Evolutionary conservation across 2,113 vertebrate species (phyloP).

Genomic region (Edolisoma coerulescens): DNA sequence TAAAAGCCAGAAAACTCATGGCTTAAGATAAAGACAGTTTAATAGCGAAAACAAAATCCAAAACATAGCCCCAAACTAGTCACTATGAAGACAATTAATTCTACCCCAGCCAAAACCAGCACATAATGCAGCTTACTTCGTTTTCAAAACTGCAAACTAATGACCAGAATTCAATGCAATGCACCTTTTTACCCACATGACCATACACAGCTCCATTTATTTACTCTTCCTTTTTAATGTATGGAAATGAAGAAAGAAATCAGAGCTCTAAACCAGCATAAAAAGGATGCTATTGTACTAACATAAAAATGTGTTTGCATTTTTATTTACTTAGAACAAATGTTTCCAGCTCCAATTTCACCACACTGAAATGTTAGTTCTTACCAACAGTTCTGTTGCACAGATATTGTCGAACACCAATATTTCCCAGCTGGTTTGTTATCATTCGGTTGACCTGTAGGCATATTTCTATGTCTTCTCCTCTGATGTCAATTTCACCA

Average conservation of each 20-base stretch:
- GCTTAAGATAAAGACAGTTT: background rate
- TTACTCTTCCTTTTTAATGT: background rate
- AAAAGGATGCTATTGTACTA: background rate
- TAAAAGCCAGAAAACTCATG: background rate
- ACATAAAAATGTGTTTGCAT: background rate
- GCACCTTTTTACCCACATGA: background rate
- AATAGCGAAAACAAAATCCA: background rate
- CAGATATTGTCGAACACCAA: slow-evolving; percentile 90
- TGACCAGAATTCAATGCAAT: background rate
- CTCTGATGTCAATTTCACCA: slow-evolving; percentile 85
- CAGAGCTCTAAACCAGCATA: background rate
- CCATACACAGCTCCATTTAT: background rate
- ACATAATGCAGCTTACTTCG: background rate
- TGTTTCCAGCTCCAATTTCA: background rate
- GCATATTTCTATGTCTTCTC: slow-evolving; percentile 86
- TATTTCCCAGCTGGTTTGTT: slow-evolving; percentile 88
- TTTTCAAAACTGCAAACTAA: background rate
- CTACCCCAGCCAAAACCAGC: background rate
- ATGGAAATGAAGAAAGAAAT: background rate
- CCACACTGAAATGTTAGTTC: background rate
- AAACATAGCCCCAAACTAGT: background rate
- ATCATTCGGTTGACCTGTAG: slow-evolving; percentile 86
- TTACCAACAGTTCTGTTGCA: slow-evolving; percentile 91
- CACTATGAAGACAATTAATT: background rate
- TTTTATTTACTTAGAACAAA: background rate